A percentile compares a stretch with the other conserved stretches of the same genome.
Evolutionary conservation across 2,113 vertebrate species (phyloP).

Genomic region (Grammomys dolichurus): DNA sequence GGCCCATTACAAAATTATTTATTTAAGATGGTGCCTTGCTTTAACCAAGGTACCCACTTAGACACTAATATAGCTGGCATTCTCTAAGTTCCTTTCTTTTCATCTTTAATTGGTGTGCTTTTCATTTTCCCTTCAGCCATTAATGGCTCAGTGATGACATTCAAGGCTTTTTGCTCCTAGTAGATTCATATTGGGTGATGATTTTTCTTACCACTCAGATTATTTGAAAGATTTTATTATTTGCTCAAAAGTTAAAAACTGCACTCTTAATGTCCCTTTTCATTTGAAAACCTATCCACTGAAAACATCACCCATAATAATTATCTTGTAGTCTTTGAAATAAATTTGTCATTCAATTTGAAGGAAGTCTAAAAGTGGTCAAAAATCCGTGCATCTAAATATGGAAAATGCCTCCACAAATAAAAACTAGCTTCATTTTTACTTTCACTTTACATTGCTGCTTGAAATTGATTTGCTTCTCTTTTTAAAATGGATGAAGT

Average conservation of each 20-base stretch:
- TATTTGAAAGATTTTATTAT: slow-evolving; percentile 71
- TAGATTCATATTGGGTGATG: slow-evolving; percentile 49
- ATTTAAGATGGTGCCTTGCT: slow-evolving; percentile 60
- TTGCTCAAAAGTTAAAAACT: slow-evolving; percentile 76
- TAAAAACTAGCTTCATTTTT: slow-evolving; percentile 74
- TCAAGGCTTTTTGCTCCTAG: slow-evolving; percentile 58
- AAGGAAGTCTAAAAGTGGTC: slow-evolving; percentile 62
- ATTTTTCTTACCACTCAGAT: slow-evolving; percentile 71
- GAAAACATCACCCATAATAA: slow-evolving; percentile 63
- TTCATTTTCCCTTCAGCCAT: slow-evolving; percentile 64
- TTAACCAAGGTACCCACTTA: slow-evolving; percentile 68
- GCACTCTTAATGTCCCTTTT: slow-evolving; percentile 69
- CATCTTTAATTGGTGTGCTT: slow-evolving; percentile 68
- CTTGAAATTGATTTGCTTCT: slow-evolving; percentile 63
- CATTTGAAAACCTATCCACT: slow-evolving; percentile 51
- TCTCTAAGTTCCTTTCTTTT: slow-evolving; percentile 75
- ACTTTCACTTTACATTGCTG: slow-evolving; percentile 69
- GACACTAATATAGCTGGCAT: slow-evolving; percentile 64
- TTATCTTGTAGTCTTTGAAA: slow-evolving; percentile 63
- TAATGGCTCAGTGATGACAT: slow-evolving; percentile 68
- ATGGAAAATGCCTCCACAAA: slow-evolving; percentile 58
- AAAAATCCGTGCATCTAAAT: slow-evolving; percentile 73
- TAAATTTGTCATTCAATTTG: slow-evolving; percentile 73
- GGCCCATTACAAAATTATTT: slow-evolving; percentile 75
- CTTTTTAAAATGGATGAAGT: slow-evolving; percentile 54